Percentiles rank a stretch among this genome's conserved stretches.
Conservation (phyloP, 92 coral and sea anemone species). For the Pocillopora grandis region DNA sequence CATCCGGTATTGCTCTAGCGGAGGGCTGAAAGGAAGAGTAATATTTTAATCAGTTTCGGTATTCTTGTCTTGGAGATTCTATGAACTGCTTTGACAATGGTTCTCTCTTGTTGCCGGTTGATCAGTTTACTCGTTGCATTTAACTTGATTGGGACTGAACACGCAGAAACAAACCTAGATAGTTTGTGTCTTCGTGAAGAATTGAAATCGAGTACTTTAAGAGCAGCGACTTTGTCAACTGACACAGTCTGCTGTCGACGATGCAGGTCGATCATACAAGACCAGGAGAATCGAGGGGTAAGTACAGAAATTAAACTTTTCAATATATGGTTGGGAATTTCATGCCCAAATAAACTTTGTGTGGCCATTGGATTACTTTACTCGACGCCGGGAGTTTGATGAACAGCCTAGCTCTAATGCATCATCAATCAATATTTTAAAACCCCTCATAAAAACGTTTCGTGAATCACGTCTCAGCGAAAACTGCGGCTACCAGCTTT, state of each 20-base stretch:
- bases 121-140: conserved; percentile 1
- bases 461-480: too few relatives aligned
- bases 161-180: conserved; percentile 1
- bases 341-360: background rate
- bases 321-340: too few relatives aligned
- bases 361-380: background rate
- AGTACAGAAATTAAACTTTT: background rate
- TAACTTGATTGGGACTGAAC: background rate
- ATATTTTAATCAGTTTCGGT: background rate
- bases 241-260: conserved; percentile 13
- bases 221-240: background rate
- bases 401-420: too few relatives aligned
- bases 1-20: conserved; percentile 34
- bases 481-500: too few relatives aligned
- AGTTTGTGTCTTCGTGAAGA: background rate
- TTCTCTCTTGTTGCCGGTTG: background rate
- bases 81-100: conserved; percentile 1
- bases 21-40: background rate
- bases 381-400: too few relatives aligned
- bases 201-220: too few relatives aligned
- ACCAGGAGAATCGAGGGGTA: conserved; percentile 19
- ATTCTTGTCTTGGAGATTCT: background rate
- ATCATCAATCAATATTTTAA: too few relatives aligned
- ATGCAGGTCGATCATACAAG: background rate
- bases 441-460: too few relatives aligned